phyloP scores from a whole-genome alignment of 2,888 invertebrate genomes.

The Microchrysa polita region DNA sequence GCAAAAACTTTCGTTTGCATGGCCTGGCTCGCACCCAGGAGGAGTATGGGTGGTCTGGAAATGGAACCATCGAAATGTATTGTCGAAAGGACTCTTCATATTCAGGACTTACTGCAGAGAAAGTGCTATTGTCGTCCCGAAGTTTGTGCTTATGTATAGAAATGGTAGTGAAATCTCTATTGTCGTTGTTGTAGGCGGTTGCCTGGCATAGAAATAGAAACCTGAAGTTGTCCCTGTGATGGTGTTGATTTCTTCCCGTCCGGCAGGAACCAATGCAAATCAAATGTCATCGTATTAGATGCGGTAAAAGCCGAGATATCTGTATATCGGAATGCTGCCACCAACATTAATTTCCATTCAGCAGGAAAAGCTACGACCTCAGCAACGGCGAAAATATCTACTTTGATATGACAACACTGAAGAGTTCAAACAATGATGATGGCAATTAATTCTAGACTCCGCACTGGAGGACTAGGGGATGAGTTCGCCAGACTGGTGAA shows the following conservation, averaged over 20 bases:
- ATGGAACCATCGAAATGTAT: too few relatives aligned
- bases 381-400: slow-evolving; percentile 18
- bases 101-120: background rate
- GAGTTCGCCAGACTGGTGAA: background rate
- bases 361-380: background rate
- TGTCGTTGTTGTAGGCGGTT: background rate
- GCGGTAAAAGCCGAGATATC: slow-evolving; percentile 42
- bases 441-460: slow-evolving; percentile 28
- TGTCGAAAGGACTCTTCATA: slow-evolving; percentile 14
- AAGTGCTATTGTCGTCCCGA: background rate
- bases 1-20: background rate
- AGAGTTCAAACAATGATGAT: slow-evolving; percentile 28
- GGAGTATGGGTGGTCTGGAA: background rate
- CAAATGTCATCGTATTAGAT: slow-evolving; percentile 37
- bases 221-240: background rate
- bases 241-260: background rate
- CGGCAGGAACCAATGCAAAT: slow-evolving; percentile 26
- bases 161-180: too few relatives aligned
- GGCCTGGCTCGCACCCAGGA: background rate
- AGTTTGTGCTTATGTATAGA: background rate
- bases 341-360: slow-evolving; percentile 7
- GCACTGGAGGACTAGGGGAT: background rate
- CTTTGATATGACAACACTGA: slow-evolving; percentile 15
- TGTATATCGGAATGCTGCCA: slow-evolving; percentile 34
- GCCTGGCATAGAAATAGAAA: background rate